Evolutionary conservation across 2,113 vertebrate genomes (phyloP).

Genomic region (Apodemus sylvaticus): DNA sequence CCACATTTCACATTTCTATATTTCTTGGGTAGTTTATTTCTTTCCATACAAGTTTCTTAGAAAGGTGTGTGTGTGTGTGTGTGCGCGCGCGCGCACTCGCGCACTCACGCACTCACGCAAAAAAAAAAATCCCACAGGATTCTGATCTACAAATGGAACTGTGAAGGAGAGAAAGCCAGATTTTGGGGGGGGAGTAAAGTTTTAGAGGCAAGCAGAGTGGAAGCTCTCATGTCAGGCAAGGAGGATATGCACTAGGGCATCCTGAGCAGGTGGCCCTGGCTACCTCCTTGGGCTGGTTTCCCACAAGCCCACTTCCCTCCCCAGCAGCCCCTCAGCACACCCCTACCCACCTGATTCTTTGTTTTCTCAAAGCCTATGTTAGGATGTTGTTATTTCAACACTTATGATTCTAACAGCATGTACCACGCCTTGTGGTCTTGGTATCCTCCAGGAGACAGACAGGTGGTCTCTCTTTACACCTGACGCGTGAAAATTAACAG

Average conservation of each 20-base stretch:
- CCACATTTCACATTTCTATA: not conserved
- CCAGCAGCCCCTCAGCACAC: not conserved
- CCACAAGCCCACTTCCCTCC: not conserved
- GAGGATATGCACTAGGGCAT: not conserved
- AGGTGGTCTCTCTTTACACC: not conserved
- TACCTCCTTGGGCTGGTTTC: not conserved
- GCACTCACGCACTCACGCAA: too few relatives aligned
- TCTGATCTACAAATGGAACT: slow-evolving; percentile 13
- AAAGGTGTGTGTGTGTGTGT: not conserved
- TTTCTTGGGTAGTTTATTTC: not conserved
- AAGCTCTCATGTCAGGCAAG: not conserved
- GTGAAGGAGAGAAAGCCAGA: not conserved
- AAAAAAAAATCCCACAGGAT: not conserved
- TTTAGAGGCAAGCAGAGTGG: not conserved
- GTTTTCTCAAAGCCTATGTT: slow-evolving; percentile 6
- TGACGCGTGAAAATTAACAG: not conserved
- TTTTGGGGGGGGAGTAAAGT: too few relatives aligned
- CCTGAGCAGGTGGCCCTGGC: not conserved
- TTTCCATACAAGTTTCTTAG: not conserved
- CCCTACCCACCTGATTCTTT: not conserved
- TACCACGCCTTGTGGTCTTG: not conserved
- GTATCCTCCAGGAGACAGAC: not conserved
- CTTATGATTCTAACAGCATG: not conserved
- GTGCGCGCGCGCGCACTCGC: too few relatives aligned
- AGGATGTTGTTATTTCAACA: not conserved